Percentiles rank a stretch among this genome's conserved stretches.
phyloP scores from a whole-genome alignment of 37 sponge, comb jelly and placozoan genomes.

The Tethya wilhelma region DNA sequence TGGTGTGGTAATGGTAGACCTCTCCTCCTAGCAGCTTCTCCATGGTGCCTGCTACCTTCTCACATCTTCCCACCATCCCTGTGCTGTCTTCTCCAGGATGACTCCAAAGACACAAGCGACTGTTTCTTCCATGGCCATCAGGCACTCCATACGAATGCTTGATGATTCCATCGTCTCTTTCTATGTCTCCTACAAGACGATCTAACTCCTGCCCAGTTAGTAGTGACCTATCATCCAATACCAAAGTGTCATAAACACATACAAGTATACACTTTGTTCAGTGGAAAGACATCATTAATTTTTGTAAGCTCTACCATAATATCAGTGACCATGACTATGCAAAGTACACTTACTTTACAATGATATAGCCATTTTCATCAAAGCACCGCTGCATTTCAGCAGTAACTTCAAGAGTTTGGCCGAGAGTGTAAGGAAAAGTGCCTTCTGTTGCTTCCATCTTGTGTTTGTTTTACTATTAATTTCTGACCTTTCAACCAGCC shows the following conservation, averaged over 20 bases:
- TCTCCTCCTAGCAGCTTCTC: constrained; percentile 89
- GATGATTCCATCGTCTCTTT: constrained; percentile 65
- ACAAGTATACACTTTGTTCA: too few species aligned
- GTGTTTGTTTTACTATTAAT: too few species aligned
- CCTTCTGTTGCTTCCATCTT: too few species aligned
- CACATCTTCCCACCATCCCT: constrained; percentile 82
- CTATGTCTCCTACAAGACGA: constrained; percentile 43
- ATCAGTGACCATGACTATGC: too few species aligned
- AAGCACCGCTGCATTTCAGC: constrained; percentile 38
- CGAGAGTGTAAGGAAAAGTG: not conserved
- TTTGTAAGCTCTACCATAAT: too few species aligned
- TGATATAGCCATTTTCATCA: constrained; percentile 67
- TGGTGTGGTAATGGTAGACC: constrained; percentile 96
- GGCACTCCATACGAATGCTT: constrained; percentile 51
- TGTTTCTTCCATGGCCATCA: constrained; percentile 74
- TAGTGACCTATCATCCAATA: constrained; percentile 41
- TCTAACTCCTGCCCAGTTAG: constrained; percentile 64
- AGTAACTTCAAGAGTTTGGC: constrained; percentile 29
- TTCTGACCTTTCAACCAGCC: not conserved
- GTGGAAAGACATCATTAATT: too few species aligned
- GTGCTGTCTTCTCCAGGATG: constrained; percentile 83
- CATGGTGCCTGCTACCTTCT: constrained; percentile 86
- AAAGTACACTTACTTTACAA: constrained; percentile 46
- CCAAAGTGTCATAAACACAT: too few species aligned
- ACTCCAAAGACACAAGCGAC: constrained; percentile 85